A percentile compares a stretch with the other conserved stretches of the same genome.
Conservation (phyloP, 2,113 vertebrate genomes). For the Proteles cristata region DNA sequence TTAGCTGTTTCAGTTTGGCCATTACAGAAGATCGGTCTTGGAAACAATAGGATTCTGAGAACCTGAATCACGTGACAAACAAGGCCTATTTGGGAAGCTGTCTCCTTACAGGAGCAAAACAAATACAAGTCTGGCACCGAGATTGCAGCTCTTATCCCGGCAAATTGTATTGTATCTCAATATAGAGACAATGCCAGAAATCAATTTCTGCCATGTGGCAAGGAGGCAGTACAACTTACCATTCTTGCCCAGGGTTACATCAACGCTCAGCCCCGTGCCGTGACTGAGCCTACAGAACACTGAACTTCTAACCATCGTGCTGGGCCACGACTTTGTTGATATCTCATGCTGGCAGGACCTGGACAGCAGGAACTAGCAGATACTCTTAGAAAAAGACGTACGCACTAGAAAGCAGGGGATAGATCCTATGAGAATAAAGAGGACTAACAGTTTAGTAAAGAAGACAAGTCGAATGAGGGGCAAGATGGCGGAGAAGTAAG, state of each 20-base stretch:
- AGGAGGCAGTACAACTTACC: not conserved
- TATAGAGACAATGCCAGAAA: not conserved
- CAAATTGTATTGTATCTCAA: not conserved
- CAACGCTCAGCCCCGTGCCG: not conserved
- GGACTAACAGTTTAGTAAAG: not conserved
- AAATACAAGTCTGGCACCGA: not conserved
- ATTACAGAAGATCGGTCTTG: not conserved
- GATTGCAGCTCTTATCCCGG: not conserved
- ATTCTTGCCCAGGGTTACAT: not conserved
- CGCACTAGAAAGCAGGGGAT: not conserved
- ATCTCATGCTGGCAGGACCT: not conserved
- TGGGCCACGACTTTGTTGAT: not conserved
- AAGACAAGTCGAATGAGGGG: not conserved
- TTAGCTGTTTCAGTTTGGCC: not conserved
- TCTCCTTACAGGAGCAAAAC: not conserved
- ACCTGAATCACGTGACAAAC: not conserved
- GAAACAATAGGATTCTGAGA: not conserved
- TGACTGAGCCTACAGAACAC: not conserved
- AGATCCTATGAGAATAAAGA: not conserved
- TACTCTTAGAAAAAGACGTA: not conserved
- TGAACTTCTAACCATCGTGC: not conserved
- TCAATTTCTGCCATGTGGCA: not conserved
- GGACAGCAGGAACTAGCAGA: not conserved
- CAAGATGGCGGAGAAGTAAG: no score
- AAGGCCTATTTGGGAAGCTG: not conserved